These are phyloP conservation scores for Eulemur mongoz DNA, from an alignment of 2,797 vertebrate genomes.

Conservation along the genomic window DNA sequence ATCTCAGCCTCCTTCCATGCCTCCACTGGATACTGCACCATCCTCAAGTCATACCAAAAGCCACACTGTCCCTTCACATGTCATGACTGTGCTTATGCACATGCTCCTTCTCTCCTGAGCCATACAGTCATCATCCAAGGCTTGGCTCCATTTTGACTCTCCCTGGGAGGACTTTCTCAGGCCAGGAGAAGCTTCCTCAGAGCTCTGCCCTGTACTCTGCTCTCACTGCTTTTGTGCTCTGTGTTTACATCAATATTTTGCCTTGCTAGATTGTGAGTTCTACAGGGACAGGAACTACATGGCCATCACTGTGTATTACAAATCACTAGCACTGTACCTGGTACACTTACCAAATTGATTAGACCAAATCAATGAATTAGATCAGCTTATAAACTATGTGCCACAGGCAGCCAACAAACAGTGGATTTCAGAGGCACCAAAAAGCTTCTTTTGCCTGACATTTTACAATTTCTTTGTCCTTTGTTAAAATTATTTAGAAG, in stretches of 20 bases:
- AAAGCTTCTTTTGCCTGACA: background rate
- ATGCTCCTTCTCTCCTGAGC: background rate
- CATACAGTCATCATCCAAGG: background rate
- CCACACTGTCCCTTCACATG: background rate
- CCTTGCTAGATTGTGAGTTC: background rate
- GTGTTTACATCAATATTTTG: background rate
- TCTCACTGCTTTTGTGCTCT: background rate
- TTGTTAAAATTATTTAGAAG: background rate
- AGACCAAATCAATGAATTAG: background rate
- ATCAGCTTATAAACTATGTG: too few species aligned
- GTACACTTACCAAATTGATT: background rate
- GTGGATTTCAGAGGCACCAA: background rate
- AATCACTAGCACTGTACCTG: background rate
- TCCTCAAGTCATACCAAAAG: background rate
- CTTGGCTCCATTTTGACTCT: background rate
- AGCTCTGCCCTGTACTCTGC: background rate
- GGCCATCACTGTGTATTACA: background rate
- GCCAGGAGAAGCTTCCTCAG: background rate
- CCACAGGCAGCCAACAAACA: background rate
- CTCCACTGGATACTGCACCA: background rate
- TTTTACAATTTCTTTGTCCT: background rate
- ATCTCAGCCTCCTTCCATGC: background rate
- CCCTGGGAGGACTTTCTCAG: background rate
- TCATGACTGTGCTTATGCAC: rapidly evolving
- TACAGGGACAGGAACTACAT: too few species aligned